Percentiles rank a stretch among this genome's conserved stretches.
These are phyloP conservation scores for Cyclura pinguis DNA, from an alignment of 2,797 vertebrate genomes.

Conservation along the genomic window DNA sequence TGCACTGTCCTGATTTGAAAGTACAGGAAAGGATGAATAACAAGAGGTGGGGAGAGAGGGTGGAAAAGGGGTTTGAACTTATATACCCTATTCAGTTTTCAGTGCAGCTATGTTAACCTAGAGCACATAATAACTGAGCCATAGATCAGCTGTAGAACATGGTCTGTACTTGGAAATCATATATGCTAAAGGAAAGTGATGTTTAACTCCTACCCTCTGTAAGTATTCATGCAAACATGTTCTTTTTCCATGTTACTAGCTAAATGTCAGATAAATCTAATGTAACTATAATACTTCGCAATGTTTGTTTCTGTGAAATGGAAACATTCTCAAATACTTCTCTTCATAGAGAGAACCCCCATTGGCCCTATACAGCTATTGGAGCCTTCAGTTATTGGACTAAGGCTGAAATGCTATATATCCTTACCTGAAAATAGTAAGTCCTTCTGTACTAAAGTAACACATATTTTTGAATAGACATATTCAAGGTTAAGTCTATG, in stretches of 20 bases:
- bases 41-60: constrained; percentile 8
- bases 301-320: constrained; percentile 27
- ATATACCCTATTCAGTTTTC: constrained; percentile 53
- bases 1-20: constrained; percentile 27
- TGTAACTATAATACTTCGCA: background rate
- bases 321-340: background rate
- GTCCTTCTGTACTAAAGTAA: constrained; percentile 23
- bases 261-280: constrained; percentile 21
- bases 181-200: constrained; percentile 20
- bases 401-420: background rate
- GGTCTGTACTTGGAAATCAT: background rate
- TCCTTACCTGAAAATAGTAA: background rate
- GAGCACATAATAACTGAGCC: constrained; percentile 27
- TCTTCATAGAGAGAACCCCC: background rate
- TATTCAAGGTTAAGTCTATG: constrained; percentile 46
- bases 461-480: constrained; percentile 26
- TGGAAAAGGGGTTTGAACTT: constrained; percentile 26
- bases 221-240: constrained; percentile 24
- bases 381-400: background rate
- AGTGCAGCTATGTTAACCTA: constrained; percentile 25
- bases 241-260: background rate
- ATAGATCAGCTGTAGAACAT: background rate
- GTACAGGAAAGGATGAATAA: constrained; percentile 45
- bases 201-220: constrained; percentile 20
- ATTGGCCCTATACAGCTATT: background rate